Evolutionary conservation across 2,888 invertebrate genomes (phyloP).

Genomic region (Anorthoa munda): DNA sequence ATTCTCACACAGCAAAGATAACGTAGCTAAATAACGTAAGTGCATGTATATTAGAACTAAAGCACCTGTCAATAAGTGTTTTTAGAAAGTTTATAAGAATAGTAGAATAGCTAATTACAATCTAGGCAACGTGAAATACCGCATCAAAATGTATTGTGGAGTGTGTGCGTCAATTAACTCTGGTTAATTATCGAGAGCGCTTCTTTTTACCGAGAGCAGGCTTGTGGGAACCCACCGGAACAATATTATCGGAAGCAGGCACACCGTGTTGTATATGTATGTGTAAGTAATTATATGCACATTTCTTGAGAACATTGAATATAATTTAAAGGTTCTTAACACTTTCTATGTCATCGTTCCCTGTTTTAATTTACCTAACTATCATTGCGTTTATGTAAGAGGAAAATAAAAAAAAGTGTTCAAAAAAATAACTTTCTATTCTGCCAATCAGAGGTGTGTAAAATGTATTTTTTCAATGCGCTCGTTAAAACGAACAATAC

Average conservation of each 20-base stretch:
- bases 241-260: slow-evolving; percentile 83
- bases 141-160: slow-evolving; percentile 61
- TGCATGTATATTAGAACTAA: slow-evolving; percentile 2
- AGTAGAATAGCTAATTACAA: slow-evolving; percentile 53
- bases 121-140: slow-evolving; percentile 63
- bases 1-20: slow-evolving; percentile 1
- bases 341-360: slow-evolving; percentile 47
- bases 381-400: slow-evolving; percentile 15
- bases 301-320: slow-evolving; percentile 47
- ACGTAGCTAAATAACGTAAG: not conserved
- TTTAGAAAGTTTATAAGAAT: slow-evolving; percentile 51
- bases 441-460: slow-evolving; percentile 30
- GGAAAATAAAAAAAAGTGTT: not conserved
- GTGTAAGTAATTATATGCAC: slow-evolving; percentile 54
- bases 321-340: slow-evolving; percentile 62
- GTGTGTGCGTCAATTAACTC: slow-evolving; percentile 65
- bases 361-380: slow-evolving; percentile 1
- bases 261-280: slow-evolving; percentile 48
- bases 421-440: slow-evolving; percentile 36
- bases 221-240: slow-evolving; percentile 86
- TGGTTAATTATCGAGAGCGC: slow-evolving; percentile 82
- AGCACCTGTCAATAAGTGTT: slow-evolving; percentile 28
- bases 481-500: slow-evolving; percentile 24
- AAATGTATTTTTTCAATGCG: slow-evolving; percentile 38
- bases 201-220: slow-evolving; percentile 76